Evolutionary conservation across 2,888 invertebrate genomes (phyloP).

Genomic region (Callinectes sapidus): DNA sequence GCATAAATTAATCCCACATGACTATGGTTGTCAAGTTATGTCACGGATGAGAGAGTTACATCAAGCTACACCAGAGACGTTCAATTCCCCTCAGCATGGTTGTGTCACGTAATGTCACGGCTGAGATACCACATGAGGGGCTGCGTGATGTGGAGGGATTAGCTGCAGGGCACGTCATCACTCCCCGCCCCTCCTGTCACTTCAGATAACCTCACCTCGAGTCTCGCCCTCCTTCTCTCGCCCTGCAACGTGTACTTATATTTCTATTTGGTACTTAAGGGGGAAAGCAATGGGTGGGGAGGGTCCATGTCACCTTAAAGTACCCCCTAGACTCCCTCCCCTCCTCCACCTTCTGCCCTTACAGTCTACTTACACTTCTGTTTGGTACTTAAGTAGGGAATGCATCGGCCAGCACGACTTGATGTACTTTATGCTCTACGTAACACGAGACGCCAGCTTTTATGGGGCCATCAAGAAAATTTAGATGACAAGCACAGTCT

Average conservation of each 20-base stretch:
- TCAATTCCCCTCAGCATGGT: not conserved
- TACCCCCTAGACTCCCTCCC: not conserved
- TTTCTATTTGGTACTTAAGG: not conserved
- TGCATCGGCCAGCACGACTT: not conserved
- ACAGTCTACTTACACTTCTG: not conserved
- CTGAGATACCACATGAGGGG: not conserved
- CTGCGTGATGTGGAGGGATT: not conserved
- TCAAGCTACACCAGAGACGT: not conserved
- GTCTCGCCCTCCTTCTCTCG: not conserved
- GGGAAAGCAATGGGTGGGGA: not conserved
- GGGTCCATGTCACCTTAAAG: not conserved
- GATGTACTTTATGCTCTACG: not conserved
- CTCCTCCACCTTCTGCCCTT: not conserved
- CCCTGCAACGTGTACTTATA: not conserved
- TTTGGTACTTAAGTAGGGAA: not conserved
- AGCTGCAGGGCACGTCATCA: slow-evolving; percentile 12
- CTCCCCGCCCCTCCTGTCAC: slow-evolving; percentile 18
- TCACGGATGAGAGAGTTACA: not conserved
- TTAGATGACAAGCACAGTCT: not conserved
- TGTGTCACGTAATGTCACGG: not conserved
- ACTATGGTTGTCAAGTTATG: not conserved
- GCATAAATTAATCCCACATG: too few relatives aligned
- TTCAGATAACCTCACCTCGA: not conserved
- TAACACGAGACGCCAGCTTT: not conserved
- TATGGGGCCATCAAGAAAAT: slow-evolving; percentile 1